Percentiles rank a stretch among this genome's conserved stretches.
These are phyloP conservation scores for Muscicapa comitata DNA, from an alignment of 2,797 vertebrate genomes.

Conservation along the genomic window DNA sequence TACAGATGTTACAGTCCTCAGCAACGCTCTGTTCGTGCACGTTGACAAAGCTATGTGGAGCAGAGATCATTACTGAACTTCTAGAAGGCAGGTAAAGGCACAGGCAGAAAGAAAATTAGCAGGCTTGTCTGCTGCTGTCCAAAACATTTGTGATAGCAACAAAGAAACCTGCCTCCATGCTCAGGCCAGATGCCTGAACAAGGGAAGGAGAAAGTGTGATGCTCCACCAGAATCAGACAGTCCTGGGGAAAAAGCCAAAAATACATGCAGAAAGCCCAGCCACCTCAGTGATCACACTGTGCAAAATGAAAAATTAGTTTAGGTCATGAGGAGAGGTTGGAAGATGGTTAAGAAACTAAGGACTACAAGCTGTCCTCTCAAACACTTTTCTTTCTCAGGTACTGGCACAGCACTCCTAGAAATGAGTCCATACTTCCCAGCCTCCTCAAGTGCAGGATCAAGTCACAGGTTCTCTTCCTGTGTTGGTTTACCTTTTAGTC, in stretches of 20 bases:
- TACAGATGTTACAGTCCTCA: not conserved
- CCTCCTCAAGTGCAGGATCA: not conserved
- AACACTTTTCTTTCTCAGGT: not conserved
- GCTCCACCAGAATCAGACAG: not conserved
- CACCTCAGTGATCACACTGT: not conserved
- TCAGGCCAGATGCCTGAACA: not conserved
- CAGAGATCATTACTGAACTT: not conserved
- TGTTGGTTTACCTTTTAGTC: not conserved
- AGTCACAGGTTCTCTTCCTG: not conserved
- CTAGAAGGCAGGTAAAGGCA: not conserved
- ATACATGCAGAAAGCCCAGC: fast-evolving
- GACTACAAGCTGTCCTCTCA: not conserved
- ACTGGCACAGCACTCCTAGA: not conserved
- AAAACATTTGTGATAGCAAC: not conserved
- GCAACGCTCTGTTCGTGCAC: fast-evolving
- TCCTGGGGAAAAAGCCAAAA: not conserved
- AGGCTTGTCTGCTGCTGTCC: not conserved
- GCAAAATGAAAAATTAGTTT: not conserved
- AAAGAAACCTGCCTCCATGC: not conserved
- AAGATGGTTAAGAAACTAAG: not conserved
- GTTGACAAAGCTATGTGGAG: not conserved
- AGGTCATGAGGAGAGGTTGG: not conserved
- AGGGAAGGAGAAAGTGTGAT: fast-evolving
- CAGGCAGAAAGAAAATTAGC: not conserved
- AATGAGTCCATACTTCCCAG: not conserved